Base-by-base conservation (phyloP, 2,113 vertebrate genomes). In the Cromileptes altivelis region DNA sequence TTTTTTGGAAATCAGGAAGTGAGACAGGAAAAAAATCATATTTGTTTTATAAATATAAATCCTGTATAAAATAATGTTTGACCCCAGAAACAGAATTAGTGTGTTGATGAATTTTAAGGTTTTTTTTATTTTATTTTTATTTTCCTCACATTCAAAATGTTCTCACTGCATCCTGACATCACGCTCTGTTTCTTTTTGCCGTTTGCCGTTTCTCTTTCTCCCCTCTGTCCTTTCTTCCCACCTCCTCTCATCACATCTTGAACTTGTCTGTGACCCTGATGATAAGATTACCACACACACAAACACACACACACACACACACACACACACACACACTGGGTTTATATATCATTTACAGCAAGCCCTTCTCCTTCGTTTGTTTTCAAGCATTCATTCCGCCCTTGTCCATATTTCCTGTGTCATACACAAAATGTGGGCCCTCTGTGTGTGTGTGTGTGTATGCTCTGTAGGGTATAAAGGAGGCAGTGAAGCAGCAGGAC, bases 251-350 rank as follows among this genome's bases (percentile, higher is more conserved):
- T 45, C 53, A 18, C 62, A 70, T 58, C 62, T 74, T 67, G 30
- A 85, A 80, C 77, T 23, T 72, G 37, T 57, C 33, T 23, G 3
- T 76, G 67, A 79, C 49, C 75, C 65, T 45, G 80, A 73, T 78
- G 86, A 85, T 79, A 52, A 75, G 76, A 83, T 77, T 58, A 72
- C 17, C 27, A 17, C 80, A 21, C 56, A 50, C 72, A 27, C 47
- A 70, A 23, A 63, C 30, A 30, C 30, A 30, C 30, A 30, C 30
- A 30, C 11, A 45, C 65, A 33, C 67, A 68, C 14, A 52, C 65
- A 52, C 67, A 40, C 42, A 18, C 68, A 55, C 30, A 53, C 67
- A 42, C 18, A 63, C 10, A 17, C 61, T 2, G 27, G 23, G 9
- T 8, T 64, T 65, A 25, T 3, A 65, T 61, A 21, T 67, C 17